A percentile compares a stretch with the other conserved stretches of the same genome.
These are phyloP conservation scores for Macrotrachela quadricornifera DNA, from an alignment of 1,140 invertebrate species.

Conservation along the genomic window DNA sequence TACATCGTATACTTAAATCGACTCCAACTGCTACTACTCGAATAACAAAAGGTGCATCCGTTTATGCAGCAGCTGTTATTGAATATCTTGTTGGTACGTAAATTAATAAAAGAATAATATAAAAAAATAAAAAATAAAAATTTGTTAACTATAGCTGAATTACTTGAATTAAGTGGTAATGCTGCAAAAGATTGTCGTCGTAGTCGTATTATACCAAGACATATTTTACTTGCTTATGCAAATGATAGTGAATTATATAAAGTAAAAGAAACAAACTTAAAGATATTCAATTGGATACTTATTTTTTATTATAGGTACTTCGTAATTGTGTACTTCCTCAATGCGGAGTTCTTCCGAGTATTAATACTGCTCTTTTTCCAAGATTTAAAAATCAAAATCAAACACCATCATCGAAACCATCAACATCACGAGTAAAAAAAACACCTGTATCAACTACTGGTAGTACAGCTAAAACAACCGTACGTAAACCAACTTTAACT, in stretches of 20 bases:
- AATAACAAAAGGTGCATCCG: background rate
- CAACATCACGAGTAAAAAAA: no score
- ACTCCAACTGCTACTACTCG: conserved; percentile 5
- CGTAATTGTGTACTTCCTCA: conserved; percentile 57
- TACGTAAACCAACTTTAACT: no score
- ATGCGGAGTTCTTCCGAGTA: conserved; percentile 49
- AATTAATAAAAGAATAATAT: background rate
- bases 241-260: conserved; percentile 63
- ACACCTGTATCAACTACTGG: no score
- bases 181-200: conserved; percentile 36
- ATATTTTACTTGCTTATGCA: conserved; percentile 55
- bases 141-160: conserved; percentile 36
- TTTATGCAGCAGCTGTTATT: conserved; percentile 1
- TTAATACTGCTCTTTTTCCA: background rate
- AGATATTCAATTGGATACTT: background rate
- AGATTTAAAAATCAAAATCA: no score
- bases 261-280: background rate
- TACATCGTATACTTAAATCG: conserved; percentile 32
- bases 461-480: no score
- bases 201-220: conserved; percentile 50
- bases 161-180: conserved; percentile 44
- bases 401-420: no score
- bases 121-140: background rate
- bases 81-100: conserved; percentile 5
- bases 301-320: conserved; percentile 34